Base-by-base conservation (phyloP, 2,113 vertebrate species). In the Emberiza fucata region DNA sequence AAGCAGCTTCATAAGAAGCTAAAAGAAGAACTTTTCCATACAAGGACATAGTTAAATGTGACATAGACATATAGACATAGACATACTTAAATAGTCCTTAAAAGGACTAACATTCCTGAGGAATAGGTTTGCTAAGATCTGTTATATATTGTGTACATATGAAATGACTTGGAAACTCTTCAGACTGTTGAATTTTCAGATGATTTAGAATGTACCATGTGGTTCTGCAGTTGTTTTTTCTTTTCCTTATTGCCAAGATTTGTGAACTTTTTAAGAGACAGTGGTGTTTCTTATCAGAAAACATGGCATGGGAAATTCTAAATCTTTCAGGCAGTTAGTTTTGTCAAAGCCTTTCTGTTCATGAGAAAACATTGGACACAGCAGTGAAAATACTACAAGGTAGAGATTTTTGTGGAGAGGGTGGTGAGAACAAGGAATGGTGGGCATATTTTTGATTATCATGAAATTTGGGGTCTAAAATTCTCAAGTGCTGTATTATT, bases 261-360 rank as follows among this genome's bases (percentile, higher is more conserved):
- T 53, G 15, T 69, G 6, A 0, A 0, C 11, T 69, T 69, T 70
- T 56, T 14, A 69, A 66, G 42, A 90, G 14, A 18, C 2, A 0
- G 5, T 53, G 19, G 7, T 59, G 14, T 27, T 80, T 90, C 29
- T 25, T 40, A 0, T 63, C 2, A 21, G 77, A 70, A 82, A 50
- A 25, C 5, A 11, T 39, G 20, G 5, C 33, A 15, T 1, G 1
- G 45, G 50, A 50, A 45, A 48, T 31, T 51, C 13, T 6, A 44
- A 61, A 81, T 47, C 23, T 8, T 56, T 66, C 50, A 42, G 54
- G 12, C 11, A 9, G 35, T 45, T 45, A 4, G 9, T 84, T 72
- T 86, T 73, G 29, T 66, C 8, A 9, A 6, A 48, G n/a, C 37
- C 29, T 64, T 72, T 59, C 40, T 44, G 20, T 73, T 92, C 7